A percentile compares a stretch with the other conserved stretches of the same genome.
Conservation (phyloP, 2,888 invertebrate genomes). For the Ormyrus pomaceus region DNA sequence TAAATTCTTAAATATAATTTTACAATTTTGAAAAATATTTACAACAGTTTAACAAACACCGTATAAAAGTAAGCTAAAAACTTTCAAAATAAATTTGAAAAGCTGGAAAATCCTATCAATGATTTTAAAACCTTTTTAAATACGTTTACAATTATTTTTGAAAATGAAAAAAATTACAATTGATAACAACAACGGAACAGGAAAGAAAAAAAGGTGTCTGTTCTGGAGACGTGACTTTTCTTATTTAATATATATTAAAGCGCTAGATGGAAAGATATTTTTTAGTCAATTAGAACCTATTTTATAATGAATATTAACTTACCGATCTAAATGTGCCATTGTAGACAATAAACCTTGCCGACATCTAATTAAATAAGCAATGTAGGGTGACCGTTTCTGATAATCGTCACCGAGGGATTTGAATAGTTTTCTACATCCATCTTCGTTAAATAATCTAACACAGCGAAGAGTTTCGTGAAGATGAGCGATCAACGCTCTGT, state of each 20-base stretch:
- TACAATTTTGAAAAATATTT: too few relatives aligned
- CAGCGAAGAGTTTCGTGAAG: conserved; percentile 90
- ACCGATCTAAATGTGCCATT: conserved; percentile 84
- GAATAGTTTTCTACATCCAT: conserved; percentile 85
- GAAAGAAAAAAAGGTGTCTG: too few relatives aligned
- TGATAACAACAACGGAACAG: too few relatives aligned
- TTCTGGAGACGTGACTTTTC: too few relatives aligned
- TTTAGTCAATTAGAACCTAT: not conserved
- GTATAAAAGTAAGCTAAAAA: too few relatives aligned
- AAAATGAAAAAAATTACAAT: too few relatives aligned
- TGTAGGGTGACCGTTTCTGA: conserved; percentile 85
- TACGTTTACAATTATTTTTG: too few relatives aligned
- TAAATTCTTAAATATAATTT: not conserved
- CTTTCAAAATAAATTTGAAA: too few relatives aligned
- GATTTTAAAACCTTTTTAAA: too few relatives aligned
- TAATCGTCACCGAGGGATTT: conserved; percentile 87
- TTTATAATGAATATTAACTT: conserved; percentile 62
- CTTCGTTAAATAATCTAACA: conserved; percentile 83
- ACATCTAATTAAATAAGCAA: conserved; percentile 88
- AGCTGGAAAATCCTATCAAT: too few relatives aligned
- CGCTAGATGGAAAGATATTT: not conserved
- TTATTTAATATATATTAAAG: too few relatives aligned
- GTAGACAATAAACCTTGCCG: conserved; percentile 88
- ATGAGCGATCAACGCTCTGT: conserved; percentile 86
- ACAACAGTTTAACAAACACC: too few relatives aligned